These are phyloP conservation scores for Drosophila phalerata DNA, from an alignment of 2,888 invertebrate species.

Conservation along the genomic window DNA sequence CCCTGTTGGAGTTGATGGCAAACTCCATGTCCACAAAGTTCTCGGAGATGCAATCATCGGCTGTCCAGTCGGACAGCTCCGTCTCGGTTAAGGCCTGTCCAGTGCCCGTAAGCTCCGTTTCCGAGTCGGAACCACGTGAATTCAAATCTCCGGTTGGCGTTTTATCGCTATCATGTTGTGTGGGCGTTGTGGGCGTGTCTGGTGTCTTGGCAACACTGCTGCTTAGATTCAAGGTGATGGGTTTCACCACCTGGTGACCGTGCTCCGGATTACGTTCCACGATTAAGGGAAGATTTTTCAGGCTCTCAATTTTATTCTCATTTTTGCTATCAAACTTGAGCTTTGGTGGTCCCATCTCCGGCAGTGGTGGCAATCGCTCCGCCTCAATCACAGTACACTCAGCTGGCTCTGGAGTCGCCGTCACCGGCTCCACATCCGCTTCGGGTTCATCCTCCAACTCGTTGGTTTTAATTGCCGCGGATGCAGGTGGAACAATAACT, in stretches of 20 bases:
- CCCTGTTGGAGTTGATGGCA: slow-evolving; percentile 87
- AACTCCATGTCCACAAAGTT: slow-evolving; percentile 90
- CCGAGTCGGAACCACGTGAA: slow-evolving; percentile 88
- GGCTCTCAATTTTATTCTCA: slow-evolving; percentile 85
- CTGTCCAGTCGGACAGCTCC: slow-evolving; percentile 95
- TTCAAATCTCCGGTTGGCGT: slow-evolving; percentile 83
- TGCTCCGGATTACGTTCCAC: slow-evolving; percentile 77
- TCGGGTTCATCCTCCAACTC: slow-evolving; percentile 71
- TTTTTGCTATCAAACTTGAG: slow-evolving; percentile 85
- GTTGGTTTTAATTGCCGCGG: slow-evolving; percentile 62
- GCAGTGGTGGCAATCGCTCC: slow-evolving; percentile 65
- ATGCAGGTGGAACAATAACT: slow-evolving; percentile 73
- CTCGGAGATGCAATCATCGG: slow-evolving; percentile 92
- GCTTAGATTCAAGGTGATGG: slow-evolving; percentile 79
- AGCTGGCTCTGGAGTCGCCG: slow-evolving; percentile 81
- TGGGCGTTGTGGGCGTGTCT: slow-evolving; percentile 67
- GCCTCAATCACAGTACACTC: slow-evolving; percentile 81
- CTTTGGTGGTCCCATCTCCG: slow-evolving; percentile 76
- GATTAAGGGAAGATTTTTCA: slow-evolving; percentile 84
- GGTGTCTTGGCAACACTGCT: slow-evolving; percentile 60
- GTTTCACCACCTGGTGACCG: slow-evolving; percentile 75
- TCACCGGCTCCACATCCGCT: slow-evolving; percentile 76
- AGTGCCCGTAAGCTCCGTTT: slow-evolving; percentile 88
- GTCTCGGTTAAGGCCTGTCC: slow-evolving; percentile 92
- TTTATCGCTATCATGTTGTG: slow-evolving; percentile 82